Evolutionary conservation across 2,797 vertebrate species (phyloP), one percentile per base, ranked within the genome.

Genomic region (Telmatherina bonti): DNA sequence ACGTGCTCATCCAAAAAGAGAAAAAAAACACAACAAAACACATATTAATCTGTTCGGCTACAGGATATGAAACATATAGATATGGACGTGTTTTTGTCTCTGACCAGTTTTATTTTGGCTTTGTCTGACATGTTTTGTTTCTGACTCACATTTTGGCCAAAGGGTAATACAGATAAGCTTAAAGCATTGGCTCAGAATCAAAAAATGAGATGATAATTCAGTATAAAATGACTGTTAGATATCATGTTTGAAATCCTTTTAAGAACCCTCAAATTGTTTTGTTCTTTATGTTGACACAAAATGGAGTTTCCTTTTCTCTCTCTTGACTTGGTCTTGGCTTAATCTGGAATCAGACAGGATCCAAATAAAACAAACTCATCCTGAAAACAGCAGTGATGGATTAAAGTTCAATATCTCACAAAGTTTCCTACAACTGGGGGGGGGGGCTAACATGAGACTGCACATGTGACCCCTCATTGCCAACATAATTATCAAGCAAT

Each of bases 141-240:
- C 56, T 47, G 29, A 63, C 53, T 78, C 33, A 1, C 29, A 62
- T 66, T 72, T 70, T 1, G 0, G 18, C 49, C 63, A 64, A 62
- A 80, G 11, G 45, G 13, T 62, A 60, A 81, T 5, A 61, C 16
- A 54, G 74, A 76, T 58, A 67, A 51, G 0, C 38, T 70, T 3
- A 54, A 60, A 54, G 18, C 43, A 47, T 22, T 47, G 43, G 43
- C 43, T 74, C 64, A 69, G 41, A 52, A 38, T 70, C 58, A 59
- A 12, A 58, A 33, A 35, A 70, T 26, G 36, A 11, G 3, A 6
- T 64, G 36, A 67, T 24, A n/a, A 11, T 29, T 33, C 1, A 47
- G 11, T n/a, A 43, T 1, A 49, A 70, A 41, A n/a, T n/a, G n/a
- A 63, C 2, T 24, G 3, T 56, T 22, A 18, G 5, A 49, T 45